phyloP scores from a whole-genome alignment of 1,140 invertebrate species.

The Arctopsyche grandis region DNA sequence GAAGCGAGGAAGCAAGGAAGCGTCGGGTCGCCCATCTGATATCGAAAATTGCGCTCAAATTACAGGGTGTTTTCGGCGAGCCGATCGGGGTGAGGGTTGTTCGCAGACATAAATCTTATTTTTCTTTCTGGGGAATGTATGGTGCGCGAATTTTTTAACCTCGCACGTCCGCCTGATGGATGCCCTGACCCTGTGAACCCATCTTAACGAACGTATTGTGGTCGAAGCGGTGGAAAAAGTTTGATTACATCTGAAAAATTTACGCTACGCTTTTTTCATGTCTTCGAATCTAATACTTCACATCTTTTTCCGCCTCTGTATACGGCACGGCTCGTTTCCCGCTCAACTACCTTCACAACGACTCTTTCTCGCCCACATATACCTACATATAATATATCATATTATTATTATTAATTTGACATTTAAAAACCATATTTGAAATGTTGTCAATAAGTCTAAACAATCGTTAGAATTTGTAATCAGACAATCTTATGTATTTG shows the following conservation, averaged over 20 bases:
- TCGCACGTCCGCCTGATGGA: constrained; percentile 1
- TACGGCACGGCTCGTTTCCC: too few relatives aligned
- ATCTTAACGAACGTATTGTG: constrained; percentile 29
- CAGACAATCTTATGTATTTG: too few relatives aligned
- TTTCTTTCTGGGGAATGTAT: background rate
- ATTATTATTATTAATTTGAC: too few relatives aligned
- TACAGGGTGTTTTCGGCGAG: constrained; percentile 5
- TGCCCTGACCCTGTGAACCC: background rate
- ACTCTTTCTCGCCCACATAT: too few relatives aligned
- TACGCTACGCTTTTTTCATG: background rate
- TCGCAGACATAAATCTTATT: constrained; percentile 35
- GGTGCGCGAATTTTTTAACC: background rate
- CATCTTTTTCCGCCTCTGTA: background rate
- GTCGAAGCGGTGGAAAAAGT: background rate
- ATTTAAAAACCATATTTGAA: too few relatives aligned
- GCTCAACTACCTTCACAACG: too few relatives aligned
- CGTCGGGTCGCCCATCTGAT: constrained; percentile 27
- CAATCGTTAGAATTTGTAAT: too few relatives aligned
- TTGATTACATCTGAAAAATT: constrained; percentile 31
- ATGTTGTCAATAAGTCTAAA: too few relatives aligned
- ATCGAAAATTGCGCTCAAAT: constrained; percentile 40
- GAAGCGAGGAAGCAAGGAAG: too few relatives aligned
- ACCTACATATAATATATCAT: too few relatives aligned
- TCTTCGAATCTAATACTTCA: background rate
- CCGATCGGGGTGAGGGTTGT: background rate